Percentiles rank a stretch among this genome's conserved stretches.
Evolutionary conservation across 1,140 invertebrate species (phyloP).

Genomic region (Myzus persicae): DNA sequence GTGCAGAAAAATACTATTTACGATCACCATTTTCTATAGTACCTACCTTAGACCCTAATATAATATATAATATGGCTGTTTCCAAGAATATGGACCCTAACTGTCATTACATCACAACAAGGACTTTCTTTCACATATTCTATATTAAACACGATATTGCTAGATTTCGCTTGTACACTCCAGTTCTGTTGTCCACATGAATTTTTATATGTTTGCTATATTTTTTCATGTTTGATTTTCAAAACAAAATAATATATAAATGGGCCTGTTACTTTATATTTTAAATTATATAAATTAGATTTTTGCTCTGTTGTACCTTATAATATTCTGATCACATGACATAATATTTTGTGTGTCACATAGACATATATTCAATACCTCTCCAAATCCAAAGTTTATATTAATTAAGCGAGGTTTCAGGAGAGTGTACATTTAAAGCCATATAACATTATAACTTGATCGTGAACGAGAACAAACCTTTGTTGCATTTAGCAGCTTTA

Average conservation of each 20-base stretch:
- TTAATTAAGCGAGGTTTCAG: not conserved
- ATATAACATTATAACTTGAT: not conserved
- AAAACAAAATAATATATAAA: not conserved
- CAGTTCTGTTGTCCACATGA: not conserved
- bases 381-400: not conserved
- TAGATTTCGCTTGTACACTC: not conserved
- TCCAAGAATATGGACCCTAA: not conserved
- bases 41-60: conserved; percentile 15
- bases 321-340: not conserved
- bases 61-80: conserved; percentile 3
- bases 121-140: not conserved
- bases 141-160: not conserved
- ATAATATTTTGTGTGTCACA: not conserved
- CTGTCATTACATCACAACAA: not conserved
- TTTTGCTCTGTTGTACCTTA: not conserved
- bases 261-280: not conserved
- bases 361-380: not conserved
- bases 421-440: not conserved
- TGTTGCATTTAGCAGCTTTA: not conserved
- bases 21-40: conserved; percentile 16
- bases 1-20: conserved; percentile 24
- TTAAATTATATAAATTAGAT: not conserved
- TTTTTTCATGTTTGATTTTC: not conserved
- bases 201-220: not conserved
- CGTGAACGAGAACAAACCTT: not conserved